Conservation (phyloP, 2,797 vertebrate genomes). For the Tragopan temminckii region DNA sequence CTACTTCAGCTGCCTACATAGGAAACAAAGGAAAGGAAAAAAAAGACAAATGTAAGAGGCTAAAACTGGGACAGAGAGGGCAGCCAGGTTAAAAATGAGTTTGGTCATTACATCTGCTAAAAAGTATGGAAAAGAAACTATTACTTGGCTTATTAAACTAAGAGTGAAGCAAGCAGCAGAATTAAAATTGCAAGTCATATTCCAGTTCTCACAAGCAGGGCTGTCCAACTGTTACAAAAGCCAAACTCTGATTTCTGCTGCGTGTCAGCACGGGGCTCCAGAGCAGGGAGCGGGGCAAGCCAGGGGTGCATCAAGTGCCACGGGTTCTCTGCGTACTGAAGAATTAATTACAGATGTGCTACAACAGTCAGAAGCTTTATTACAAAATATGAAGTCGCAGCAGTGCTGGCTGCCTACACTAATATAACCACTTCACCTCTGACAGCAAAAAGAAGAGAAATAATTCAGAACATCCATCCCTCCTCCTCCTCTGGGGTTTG, state of each 20-base stretch:
- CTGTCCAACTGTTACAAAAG: neutral
- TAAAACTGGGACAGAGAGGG: neutral
- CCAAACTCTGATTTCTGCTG: neutral
- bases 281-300: neutral
- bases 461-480: neutral
- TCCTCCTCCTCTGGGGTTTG: neutral
- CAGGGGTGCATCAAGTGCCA: fast-evolving
- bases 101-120: neutral
- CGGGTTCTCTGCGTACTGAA: neutral
- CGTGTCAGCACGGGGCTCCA: fast-evolving
- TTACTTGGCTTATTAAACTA: neutral
- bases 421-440: neutral
- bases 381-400: neutral
- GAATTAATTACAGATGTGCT: neutral
- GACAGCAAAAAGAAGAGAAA: neutral
- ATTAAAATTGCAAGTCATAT: neutral
- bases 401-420: neutral
- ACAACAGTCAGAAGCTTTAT: neutral
- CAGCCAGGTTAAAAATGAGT: neutral
- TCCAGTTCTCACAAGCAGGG: neutral
- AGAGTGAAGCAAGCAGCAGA: neutral
- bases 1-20: neutral
- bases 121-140: neutral
- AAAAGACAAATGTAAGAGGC: neutral
- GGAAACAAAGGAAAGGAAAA: neutral